phyloP scores from a whole-genome alignment of 2,797 vertebrate species.

The Caiman crocodilus region DNA sequence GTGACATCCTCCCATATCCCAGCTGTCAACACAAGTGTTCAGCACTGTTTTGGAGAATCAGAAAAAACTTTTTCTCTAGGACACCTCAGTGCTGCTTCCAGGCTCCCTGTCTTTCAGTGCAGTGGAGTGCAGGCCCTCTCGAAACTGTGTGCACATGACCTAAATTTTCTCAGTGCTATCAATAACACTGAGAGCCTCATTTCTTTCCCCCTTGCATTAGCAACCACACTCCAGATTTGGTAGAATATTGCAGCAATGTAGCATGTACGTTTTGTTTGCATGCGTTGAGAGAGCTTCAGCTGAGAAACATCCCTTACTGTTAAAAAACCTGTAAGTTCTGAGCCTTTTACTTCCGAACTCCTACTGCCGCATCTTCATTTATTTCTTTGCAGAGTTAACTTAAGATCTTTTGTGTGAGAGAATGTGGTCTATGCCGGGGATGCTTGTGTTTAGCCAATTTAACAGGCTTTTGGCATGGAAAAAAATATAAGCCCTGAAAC shows the following conservation, averaged over 20 bases:
- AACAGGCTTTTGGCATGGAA: background rate
- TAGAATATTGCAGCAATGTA: background rate
- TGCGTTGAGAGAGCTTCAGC: background rate
- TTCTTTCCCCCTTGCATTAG: background rate
- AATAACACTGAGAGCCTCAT: too few relatives aligned
- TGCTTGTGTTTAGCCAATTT: background rate
- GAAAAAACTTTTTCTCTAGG: background rate
- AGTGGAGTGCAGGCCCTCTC: too few relatives aligned
- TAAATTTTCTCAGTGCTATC: too few relatives aligned
- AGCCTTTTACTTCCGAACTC: background rate
- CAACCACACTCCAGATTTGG: background rate
- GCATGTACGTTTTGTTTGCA: background rate
- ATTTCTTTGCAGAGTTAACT: background rate
- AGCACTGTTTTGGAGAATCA: fast-evolving
- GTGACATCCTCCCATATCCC: background rate
- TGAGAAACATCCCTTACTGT: background rate
- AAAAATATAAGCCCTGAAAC: background rate
- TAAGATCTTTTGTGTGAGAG: background rate
- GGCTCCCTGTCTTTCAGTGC: too few relatives aligned
- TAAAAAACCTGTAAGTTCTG: fast-evolving
- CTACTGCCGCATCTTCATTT: background rate
- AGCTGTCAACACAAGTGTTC: background rate
- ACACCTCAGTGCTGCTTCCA: background rate
- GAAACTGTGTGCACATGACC: too few relatives aligned
- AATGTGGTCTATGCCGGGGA: background rate